Evolutionary conservation across 2,888 invertebrate genomes (phyloP).

Genomic region (Isoperla grammatica): DNA sequence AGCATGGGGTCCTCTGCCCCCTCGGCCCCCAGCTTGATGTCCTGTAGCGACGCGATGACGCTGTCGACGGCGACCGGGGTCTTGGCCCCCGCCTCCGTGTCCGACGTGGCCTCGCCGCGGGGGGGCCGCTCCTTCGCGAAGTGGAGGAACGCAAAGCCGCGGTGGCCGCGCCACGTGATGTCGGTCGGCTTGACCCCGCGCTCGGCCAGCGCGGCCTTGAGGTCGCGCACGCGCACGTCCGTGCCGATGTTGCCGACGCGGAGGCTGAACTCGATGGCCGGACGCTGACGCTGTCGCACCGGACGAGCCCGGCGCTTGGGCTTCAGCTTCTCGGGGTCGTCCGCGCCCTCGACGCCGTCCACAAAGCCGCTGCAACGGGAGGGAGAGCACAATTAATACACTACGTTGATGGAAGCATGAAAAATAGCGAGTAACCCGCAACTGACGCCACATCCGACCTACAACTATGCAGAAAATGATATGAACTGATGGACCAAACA

Average conservation of each 20-base stretch:
- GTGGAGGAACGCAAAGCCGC: slow-evolving; percentile 67
- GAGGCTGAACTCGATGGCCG: slow-evolving; percentile 37
- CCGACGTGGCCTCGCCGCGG: slow-evolving; percentile 20
- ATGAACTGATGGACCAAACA: no score
- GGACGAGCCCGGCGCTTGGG: slow-evolving; percentile 44
- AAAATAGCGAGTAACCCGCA: no score
- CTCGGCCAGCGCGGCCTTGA: slow-evolving; percentile 66
- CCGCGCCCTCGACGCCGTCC: neutral
- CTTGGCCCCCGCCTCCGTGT: slow-evolving; percentile 12
- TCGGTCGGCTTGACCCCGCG: slow-evolving; percentile 70
- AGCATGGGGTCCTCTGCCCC: slow-evolving; percentile 40
- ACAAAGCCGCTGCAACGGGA: slow-evolving; percentile 6
- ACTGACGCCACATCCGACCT: no score
- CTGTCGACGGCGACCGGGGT: slow-evolving; percentile 45
- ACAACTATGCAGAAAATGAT: no score
- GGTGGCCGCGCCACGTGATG: slow-evolving; percentile 57
- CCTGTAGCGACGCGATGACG: slow-evolving; percentile 47
- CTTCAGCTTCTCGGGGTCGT: neutral
- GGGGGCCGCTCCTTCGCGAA: slow-evolving; percentile 59
- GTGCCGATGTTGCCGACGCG: slow-evolving; percentile 67
- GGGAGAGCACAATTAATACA: no score
- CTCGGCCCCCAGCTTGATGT: slow-evolving; percentile 42
- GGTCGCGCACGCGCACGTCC: slow-evolving; percentile 64
- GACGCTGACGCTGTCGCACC: slow-evolving; percentile 42
- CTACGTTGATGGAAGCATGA: no score